phyloP scores from a whole-genome alignment of 1,140 invertebrate species.

The Heliconius congener region DNA sequence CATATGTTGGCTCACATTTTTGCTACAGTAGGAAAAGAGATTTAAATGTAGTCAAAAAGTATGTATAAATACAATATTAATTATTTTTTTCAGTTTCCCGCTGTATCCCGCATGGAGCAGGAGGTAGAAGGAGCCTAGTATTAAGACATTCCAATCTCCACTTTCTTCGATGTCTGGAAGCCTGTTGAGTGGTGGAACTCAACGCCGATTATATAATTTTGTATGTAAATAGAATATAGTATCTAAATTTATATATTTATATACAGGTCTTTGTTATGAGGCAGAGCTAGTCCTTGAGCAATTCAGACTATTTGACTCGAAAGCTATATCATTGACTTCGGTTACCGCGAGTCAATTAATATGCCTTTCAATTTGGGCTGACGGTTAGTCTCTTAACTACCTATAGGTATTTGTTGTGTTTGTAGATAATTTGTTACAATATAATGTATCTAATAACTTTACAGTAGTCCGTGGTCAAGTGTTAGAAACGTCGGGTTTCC shows the following conservation, averaged over 20 bases:
- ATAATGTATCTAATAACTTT: background rate
- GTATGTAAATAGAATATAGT: background rate
- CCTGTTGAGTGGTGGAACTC: too few relatives aligned
- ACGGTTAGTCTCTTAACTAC: background rate
- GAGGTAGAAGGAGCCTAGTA: too few relatives aligned
- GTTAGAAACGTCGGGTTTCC: too few relatives aligned
- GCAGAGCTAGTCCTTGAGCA: conserved; percentile 42
- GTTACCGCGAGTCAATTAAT: conserved; percentile 47
- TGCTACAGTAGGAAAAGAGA: background rate
- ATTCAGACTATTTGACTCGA: conserved; percentile 46
- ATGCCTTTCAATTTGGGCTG: conserved; percentile 42
- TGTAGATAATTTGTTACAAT: background rate
- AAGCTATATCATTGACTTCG: conserved; percentile 48
- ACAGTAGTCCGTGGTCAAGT: too few relatives aligned
- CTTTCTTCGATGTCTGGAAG: too few relatives aligned
- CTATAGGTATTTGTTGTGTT: background rate
- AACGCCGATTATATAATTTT: background rate
- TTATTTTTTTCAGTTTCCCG: background rate
- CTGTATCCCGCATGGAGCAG: too few relatives aligned
- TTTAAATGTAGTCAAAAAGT: background rate
- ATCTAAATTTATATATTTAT: background rate
- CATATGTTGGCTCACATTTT: conserved; percentile 45
- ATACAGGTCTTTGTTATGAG: background rate
- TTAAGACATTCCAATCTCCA: too few relatives aligned
- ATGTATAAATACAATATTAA: background rate